Base-by-base conservation (phyloP, 2,797 vertebrate genomes). In the Salmo trutta region DNA sequence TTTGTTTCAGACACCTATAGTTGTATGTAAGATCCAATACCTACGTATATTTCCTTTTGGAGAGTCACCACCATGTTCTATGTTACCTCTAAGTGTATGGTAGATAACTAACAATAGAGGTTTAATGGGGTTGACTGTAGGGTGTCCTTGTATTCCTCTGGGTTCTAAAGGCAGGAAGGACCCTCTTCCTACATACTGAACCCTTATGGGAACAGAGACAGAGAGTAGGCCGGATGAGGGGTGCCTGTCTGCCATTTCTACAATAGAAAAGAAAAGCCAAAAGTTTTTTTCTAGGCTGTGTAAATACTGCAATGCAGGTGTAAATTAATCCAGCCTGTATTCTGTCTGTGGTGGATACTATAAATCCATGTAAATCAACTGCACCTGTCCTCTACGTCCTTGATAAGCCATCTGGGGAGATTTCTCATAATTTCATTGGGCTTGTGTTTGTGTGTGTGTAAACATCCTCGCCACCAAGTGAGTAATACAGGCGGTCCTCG, bases 391-490 rank as follows among this genome's bases (percentile, higher is more conserved):
- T 12, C 59, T 12, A 77, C 47, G 75, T 79, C 85, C 78, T 82
- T 89, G 87, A 90, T 86, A 76, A 88, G 85, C 66, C 66, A 36
- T 68, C 29, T 68, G 79, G 76, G 78, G 79, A 73, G 75, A 47
- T 77, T 80, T 70, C 76, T 81, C 85, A 81, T 88, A 79, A 81
- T 83, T 83, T 77, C 69, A 56, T 75, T 36, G 85, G 70, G 75
- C 77, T 84, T 87, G 14, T 67, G 29, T 67, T 73, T 67, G 66
- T 88, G 68, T 82, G 75, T 79, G 87, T 90, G 86, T 85, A 76
- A 85, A 85, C 77, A 67, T 65, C 78, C 78, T 81, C 74, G 70
- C 79, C 54, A 77, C 66, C 70, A 72, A 83, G 79, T 51, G 68
- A 41, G 76, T 86, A 87, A 84, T 84, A 70, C 75, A 73, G 69